A percentile compares a stretch with the other conserved stretches of the same genome.
These are phyloP conservation scores for Chromis chromis DNA, from an alignment of 2,797 vertebrate species.

Conservation along the genomic window DNA sequence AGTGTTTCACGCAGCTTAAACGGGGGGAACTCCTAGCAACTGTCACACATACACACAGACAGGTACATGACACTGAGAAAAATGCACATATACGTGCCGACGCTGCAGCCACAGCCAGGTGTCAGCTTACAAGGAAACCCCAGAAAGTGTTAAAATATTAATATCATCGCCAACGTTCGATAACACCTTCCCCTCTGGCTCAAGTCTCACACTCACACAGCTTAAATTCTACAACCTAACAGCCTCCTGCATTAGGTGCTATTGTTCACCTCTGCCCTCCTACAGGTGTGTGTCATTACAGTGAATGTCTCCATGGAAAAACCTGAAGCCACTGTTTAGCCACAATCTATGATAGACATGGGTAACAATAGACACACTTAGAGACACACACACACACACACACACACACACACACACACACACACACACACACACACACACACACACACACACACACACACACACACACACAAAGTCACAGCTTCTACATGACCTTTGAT, in stretches of 20 bases:
- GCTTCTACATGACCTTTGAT: neutral
- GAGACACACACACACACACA: neutral
- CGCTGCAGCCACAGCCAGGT: neutral
- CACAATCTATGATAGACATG: conserved; percentile 4
- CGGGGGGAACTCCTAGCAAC: conserved; percentile 41
- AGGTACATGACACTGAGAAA: conserved; percentile 13
- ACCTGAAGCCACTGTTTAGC: conserved; percentile 6
- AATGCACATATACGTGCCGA: neutral
- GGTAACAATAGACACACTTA: conserved; percentile 18
- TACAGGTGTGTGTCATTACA: conserved; percentile 9
- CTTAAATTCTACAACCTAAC: neutral
- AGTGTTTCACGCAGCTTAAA: conserved; percentile 25
- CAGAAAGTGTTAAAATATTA: conserved; percentile 55
- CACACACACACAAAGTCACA: neutral
- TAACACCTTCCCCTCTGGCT: conserved; percentile 9
- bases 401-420: neutral
- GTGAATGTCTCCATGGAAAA: conserved; percentile 40
- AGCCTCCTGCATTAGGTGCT: neutral
- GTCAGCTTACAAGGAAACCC: conserved; percentile 56
- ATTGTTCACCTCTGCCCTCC: conserved; percentile 12
- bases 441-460: neutral
- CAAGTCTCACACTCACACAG: neutral
- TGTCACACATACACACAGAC: conserved; percentile 2
- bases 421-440: neutral
- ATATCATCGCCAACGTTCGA: conserved; percentile 22